Base-by-base conservation (phyloP, 2,797 vertebrate genomes). In the Masticophis lateralis region DNA sequence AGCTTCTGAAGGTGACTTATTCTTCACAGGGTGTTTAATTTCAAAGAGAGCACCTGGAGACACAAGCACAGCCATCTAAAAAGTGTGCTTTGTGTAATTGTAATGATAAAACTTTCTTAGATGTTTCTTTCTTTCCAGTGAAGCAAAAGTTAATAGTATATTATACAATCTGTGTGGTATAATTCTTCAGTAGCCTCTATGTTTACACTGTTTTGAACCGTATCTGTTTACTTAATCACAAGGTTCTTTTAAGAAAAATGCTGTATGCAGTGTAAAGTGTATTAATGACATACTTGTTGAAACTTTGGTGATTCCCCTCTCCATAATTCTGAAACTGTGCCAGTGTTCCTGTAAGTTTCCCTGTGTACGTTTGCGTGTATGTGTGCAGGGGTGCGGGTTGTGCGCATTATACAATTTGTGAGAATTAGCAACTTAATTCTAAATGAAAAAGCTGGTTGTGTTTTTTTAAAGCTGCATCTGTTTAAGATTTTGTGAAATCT, bases 391-490 rank as follows among this genome's bases (percentile, higher is more conserved):
- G 91, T 95, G 93, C 95, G 90, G 93, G 93, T 94, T 96, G 92
- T 97, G 95, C 11, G 61, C 94, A 90, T 92, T 91, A 74, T 96
- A 93, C 90, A 94, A 0, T 92, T 94, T 96, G 90, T 5, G 59
- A 97, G 94, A 97, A 97, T 96, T 96, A 97, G 95, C 95, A 97
- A 97, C 94, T 97, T 96, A 79, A 98, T 98, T 97, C 98, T 98
- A 98, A 98, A 98, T 95, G 97, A 96, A 97, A 98, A 96, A 96
- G 97, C 96, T 97, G 97, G 97, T 96, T 97, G 92, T 95, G 94
- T 97, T 97, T 96, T 96, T 98, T 98, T 97, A 91, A 97, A 93
- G 93, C 87, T 91, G 91, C 91, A 94, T 95, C 94, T 47, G 8
- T 90, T 93, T 94, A 94, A 47, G 37, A 90, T 95, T 94, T 93